These are phyloP conservation scores for Adelges cooleyi DNA, from an alignment of 1,140 invertebrate species.

Conservation along the genomic window DNA sequence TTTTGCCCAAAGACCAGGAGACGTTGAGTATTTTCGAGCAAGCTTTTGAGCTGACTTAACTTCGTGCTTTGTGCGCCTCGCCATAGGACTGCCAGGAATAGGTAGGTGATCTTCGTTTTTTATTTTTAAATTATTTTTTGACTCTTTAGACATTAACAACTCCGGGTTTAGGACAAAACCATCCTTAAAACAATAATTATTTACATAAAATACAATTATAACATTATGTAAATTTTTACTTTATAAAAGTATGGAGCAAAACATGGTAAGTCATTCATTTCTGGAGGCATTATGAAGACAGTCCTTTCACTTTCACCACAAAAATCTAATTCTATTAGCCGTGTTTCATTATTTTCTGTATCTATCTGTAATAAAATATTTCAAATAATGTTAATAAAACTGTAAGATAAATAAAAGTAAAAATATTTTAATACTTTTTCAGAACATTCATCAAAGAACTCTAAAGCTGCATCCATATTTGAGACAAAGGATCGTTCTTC, in stretches of 20 bases:
- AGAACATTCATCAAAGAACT: conserved; percentile 96
- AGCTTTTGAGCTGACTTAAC: conserved; percentile 82
- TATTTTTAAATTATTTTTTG: conserved; percentile 34
- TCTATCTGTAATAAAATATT: conserved; percentile 37
- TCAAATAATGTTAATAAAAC: not conserved
- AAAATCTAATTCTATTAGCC: conserved; percentile 64
- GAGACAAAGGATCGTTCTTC: conserved; percentile 97
- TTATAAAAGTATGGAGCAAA: conserved; percentile 38
- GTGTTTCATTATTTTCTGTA: conserved; percentile 43
- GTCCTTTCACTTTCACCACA: conserved; percentile 73
- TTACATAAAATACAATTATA: not conserved
- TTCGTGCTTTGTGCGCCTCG: conserved; percentile 86
- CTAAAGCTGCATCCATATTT: conserved; percentile 81
- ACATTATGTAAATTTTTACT: conserved; percentile 24
- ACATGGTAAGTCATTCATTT: conserved; percentile 44
- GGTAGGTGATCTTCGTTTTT: conserved; percentile 29
- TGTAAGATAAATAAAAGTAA: not conserved
- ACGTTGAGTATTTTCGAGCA: conserved; percentile 56
- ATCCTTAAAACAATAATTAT: conserved; percentile 32
- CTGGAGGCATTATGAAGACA: conserved; percentile 91
- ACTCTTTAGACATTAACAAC: conserved; percentile 43
- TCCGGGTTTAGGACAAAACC: conserved; percentile 46
- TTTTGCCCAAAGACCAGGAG: conserved; percentile 81
- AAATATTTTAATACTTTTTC: conserved; percentile 50
- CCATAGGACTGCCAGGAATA: conserved; percentile 74